Conservation (phyloP, 1,140 invertebrate species). For the Drosophila miranda region DNA sequence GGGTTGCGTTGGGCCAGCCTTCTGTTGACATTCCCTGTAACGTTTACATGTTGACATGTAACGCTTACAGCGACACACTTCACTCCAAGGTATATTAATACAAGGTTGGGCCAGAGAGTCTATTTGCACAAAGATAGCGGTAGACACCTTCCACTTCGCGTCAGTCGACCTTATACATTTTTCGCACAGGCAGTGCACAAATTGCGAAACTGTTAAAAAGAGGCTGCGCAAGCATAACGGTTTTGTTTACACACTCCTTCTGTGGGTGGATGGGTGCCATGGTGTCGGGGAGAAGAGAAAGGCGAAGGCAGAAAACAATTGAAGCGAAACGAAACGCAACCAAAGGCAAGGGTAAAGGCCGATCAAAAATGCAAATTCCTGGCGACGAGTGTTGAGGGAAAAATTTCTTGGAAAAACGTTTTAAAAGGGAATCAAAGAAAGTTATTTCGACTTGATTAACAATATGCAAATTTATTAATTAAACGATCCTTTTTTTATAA, state of each 20-base stretch:
- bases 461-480: conserved; percentile 34
- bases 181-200: conserved; percentile 28
- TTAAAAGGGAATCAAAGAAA: too few species aligned
- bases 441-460: neutral
- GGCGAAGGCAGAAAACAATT: too few species aligned
- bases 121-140: conserved; percentile 8
- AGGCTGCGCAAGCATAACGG: neutral
- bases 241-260: conserved; percentile 5
- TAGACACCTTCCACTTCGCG: too few species aligned
- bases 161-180: too few species aligned
- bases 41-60: too few species aligned
- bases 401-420: neutral
- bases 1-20: conserved; percentile 15
- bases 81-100: conserved; percentile 47
- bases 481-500: conserved; percentile 9
- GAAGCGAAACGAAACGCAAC: too few species aligned
- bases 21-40: conserved; percentile 1
- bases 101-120: conserved; percentile 18
- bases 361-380: too few species aligned
- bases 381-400: too few species aligned
- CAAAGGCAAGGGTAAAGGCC: too few species aligned
- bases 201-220: conserved; percentile 20
- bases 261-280: too few species aligned
- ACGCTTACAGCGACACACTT: conserved; percentile 66
- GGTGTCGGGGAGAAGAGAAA: too few species aligned